Conservation (phyloP, 2,113 vertebrate genomes). For the Balaenoptera acutorostrata region DNA sequence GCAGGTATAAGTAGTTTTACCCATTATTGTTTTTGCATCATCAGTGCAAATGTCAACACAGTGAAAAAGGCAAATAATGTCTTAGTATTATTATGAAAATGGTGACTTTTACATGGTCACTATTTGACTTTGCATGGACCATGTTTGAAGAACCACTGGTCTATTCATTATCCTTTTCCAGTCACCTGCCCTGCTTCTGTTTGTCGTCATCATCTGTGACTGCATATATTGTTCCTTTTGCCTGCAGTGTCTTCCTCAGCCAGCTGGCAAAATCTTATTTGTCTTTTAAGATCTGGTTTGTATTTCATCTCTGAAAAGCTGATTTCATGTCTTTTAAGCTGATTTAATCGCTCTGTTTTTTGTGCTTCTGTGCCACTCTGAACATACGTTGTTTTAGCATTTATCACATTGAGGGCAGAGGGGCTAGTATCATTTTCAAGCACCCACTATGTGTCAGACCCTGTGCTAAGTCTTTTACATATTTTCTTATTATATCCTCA, state of each 20-base stretch:
- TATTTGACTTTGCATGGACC: not conserved
- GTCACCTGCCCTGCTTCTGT: not conserved
- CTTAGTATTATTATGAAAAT: not conserved
- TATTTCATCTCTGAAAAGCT: not conserved
- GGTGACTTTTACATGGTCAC: not conserved
- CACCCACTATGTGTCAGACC: not conserved
- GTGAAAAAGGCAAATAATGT: not conserved
- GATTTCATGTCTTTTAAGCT: not conserved
- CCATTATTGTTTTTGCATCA: not conserved
- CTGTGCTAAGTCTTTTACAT: not conserved
- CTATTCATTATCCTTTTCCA: not conserved
- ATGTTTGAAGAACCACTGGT: not conserved
- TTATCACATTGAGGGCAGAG: not conserved
- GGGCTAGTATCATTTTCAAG: not conserved
- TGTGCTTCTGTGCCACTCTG: not conserved
- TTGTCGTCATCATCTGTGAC: not conserved
- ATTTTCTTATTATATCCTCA: not conserved
- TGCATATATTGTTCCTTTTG: not conserved
- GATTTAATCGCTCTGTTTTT: not conserved
- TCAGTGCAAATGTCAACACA: not conserved
- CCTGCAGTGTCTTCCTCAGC: not conserved
- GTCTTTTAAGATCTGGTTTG: slow-evolving; percentile 8
- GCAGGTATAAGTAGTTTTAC: not conserved
- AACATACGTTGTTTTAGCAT: not conserved
- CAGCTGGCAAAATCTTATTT: not conserved